Base-by-base conservation (phyloP, 2,888 invertebrate genomes). In the Griposia aprilina region DNA sequence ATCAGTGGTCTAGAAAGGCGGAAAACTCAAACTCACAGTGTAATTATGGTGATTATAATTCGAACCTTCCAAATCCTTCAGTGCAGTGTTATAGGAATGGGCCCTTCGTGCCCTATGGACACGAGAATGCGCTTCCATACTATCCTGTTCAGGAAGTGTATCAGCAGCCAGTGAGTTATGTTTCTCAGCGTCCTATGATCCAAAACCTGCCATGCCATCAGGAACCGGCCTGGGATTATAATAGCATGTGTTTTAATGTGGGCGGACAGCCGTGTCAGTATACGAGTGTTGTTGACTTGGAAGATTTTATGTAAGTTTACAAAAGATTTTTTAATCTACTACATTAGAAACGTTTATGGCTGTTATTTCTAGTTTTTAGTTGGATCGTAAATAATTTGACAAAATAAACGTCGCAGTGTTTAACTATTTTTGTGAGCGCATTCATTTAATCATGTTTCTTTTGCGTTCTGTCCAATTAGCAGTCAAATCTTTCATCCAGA, bases 221-320 rank as follows among this genome's bases (percentile, higher is more conserved):
- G 82, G 90, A 83, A 30, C 93, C 91, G 62, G 96, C 97, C 71
- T 98, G 97, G 97, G 97, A 97, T 89, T 98, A 98, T 91, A 97
- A 96, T 69, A 97, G 97, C 90, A 96, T 96, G 96, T 98, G 98
- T 91, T 98, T 97, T 89, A 97, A 98, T 90, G 97, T 98, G 86
- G 97, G 97, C 81, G 97, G 97, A 0, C 97, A 97, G 88, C 97
- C 98, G 0, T 98, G 98, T 85, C 98, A 98, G 89, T 98, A 97
- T 90, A 97, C 98, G 0, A 97, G 97, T 85, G 96, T 97, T 82
- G 97, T 98, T 73, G 98, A 98, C 93, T 97, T 98, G 88, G 98
- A 98, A 93, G 98, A 98, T 94, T 98, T 98, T 93, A 98, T 98
- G 98, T 98, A 95, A 98, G 98, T 97, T 86, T 67, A 62, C 11